Evolutionary conservation across 1,140 invertebrate genomes (phyloP), one percentile per base, ranked within the genome.

Genomic region (Pseudomyrmex gracilis): DNA sequence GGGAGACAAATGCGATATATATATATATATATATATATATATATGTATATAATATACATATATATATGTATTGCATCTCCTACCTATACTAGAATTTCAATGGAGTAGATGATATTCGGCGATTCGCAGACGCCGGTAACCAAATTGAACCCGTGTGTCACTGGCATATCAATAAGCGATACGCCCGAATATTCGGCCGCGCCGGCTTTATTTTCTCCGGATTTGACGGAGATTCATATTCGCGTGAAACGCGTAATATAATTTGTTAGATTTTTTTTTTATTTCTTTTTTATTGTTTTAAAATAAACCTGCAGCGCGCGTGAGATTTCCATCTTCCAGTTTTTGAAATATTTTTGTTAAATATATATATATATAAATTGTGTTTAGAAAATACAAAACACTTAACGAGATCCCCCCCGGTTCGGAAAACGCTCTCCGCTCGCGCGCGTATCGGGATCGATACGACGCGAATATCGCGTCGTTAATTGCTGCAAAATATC

Each of bases 61-160:
- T 34, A 34, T 34, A 7, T 34, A 34, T 34, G 5, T 34, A 90
- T 90, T 84, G 85, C 77, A 68, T 88, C 86, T 88, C 90, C 66
- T 87, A 78, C 84, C 87, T 84, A 88, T 85, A 77, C 64, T 73
- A 71, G 90, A 91, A 91, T 91, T 91, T 88, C 90, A 91, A 91
- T 91, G 90, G 90, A 86, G 86, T 88, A 88, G 82, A 90, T 89
- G 90, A 91, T 91, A 91, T 91, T 91, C 88, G 84, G 82, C 86
- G 89, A 91, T 90, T 88, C 88, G 88, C 84, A 89, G 84, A 90
- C 82, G 80, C 86, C 86, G 86, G 82, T 89, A 90, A 89, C 87
- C 86, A 89, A 90, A 90, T 90, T 90, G 88, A 82, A 87, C 87
- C 73, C 73, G 85, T 80, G 82, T 89, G 88, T 89, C 78, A 87